Base-by-base conservation (phyloP, 2,113 vertebrate genomes). In the Oncorhynchus clarkii region DNA sequence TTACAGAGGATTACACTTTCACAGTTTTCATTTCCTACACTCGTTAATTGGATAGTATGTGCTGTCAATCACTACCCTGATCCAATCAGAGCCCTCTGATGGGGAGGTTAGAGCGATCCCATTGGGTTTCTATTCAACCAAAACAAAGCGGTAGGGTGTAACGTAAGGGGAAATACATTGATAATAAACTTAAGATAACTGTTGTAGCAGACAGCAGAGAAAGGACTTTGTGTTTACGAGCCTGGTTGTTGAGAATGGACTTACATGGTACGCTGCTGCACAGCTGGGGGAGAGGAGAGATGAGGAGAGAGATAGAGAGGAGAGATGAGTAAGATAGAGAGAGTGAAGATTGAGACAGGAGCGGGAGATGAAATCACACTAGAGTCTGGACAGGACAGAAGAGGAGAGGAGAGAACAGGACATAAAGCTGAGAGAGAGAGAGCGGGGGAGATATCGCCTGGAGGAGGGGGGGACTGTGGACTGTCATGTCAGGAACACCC, bases 91-190 rank as follows among this genome's bases (percentile, higher is more conserved):
- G 48, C 31, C 70, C 78, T 79, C 85, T 82, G 78, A 78, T 71
- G 74, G 34, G 70, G 70, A 77, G 84, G 85, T 84, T 85, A 82
- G 12, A 78, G 80, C 66, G 70, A 77, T 82, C 59, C 71, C 67
- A 70, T 65, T 9, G 14, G 66, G 69, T 72, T 29, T 67, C 14
- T 27, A 9, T 0, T 29, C 65, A 20, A 14, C 27, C 27, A 67
- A 4, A 6, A 29, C 65, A 67, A 67, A 67, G 16, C 2, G 8
- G 39, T 45, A 11, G 2, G 39, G 39, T 45, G 39, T 11, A 26
- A 31, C 24, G 26, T 59, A 71, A 18, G 57, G 82, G 71, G 73
- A 70, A 76, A 80, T 67, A 81, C 74, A 72, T 78, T 76, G 70
- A 54, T 7, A 18, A 75, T 31, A 45, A 3, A 45, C 11, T 2